Base-by-base conservation (phyloP, 1,140 invertebrate genomes). In the Dinoponera quadriceps region DNA sequence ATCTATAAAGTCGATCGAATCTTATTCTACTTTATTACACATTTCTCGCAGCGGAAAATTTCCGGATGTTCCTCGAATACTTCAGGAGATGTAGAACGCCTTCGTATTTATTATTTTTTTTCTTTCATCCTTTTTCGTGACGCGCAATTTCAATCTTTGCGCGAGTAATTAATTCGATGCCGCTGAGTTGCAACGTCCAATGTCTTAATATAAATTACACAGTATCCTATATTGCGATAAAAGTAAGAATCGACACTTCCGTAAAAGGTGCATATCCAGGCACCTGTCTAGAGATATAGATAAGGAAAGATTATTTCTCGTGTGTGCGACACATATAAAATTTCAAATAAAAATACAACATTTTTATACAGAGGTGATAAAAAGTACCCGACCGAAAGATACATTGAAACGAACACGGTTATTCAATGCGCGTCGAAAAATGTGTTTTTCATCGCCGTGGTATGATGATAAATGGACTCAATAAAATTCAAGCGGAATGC, bases 1-100 rank as follows among this genome's bases (percentile, higher is more conserved):
- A 75, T 60, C 22, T 74, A 57, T 75, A 80, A 80, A 80, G 33
- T 71, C 51, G 51, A 71, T 68, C 29, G 63, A 78, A 69, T 71
- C 75, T 80, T 80, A 80, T 57, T 48, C 33, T 80, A 80, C 44
- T 71, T 80, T 11, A 49, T 66, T 66, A 66, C 16, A 66, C 54
- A 48, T 71, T 13, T 80, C n/a, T 51, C 65, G 44, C 25, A 18
- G 38, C 66, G 51, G 57, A 69, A 25, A 80, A 51, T 22, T 71
- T 71, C 44, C 51, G 33, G 27, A 57, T 57, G 51, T 69, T 69
- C 69, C 49, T 68, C 55, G 25, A 68, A 68, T 68, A 78, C 57
- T 59, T 80, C 22, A 80, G 51, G 69, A 48, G 51, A 80, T 80
- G 25, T 80, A 69, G 33, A 69, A 68, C 20, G 9, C 33, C 22